Conservation (phyloP, 2,797 vertebrate species). For the Crenichthys baileyi region DNA sequence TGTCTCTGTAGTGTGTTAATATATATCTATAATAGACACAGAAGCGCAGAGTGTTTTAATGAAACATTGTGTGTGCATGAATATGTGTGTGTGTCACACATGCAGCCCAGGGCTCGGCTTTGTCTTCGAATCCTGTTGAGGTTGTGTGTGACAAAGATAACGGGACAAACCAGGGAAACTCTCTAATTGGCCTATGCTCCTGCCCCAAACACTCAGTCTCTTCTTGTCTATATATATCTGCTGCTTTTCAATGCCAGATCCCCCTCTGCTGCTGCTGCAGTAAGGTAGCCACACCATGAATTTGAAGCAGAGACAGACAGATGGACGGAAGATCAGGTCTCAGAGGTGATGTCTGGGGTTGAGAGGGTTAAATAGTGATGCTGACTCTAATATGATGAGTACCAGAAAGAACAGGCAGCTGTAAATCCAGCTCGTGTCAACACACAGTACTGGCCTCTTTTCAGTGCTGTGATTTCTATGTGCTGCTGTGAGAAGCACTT, state of each 20-base stretch:
- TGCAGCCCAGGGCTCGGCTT: constrained; percentile 48
- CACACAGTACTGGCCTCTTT: constrained; percentile 3
- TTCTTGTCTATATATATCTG: constrained; percentile 43
- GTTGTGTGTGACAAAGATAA: constrained; percentile 72
- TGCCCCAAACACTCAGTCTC: constrained; percentile 58
- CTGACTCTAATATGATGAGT: constrained; percentile 22
- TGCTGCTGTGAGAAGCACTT: not conserved
- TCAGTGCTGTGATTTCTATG: not conserved
- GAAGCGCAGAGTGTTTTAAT: constrained; percentile 44
- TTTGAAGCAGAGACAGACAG: not conserved
- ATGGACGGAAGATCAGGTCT: not conserved
- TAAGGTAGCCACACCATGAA: constrained; percentile 19
- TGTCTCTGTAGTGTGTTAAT: constrained; percentile 38
- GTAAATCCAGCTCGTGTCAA: constrained; percentile 6
- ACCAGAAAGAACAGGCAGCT: constrained; percentile 3
- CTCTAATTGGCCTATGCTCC: constrained; percentile 72
- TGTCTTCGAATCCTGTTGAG: constrained; percentile 62
- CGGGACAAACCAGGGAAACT: constrained; percentile 62
- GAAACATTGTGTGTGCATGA: constrained; percentile 39
- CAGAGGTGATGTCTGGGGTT: constrained; percentile 24
- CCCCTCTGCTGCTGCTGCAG: constrained; percentile 10
- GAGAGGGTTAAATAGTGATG: constrained; percentile 47
- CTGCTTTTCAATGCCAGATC: constrained; percentile 36
- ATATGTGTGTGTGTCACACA: constrained; percentile 8
- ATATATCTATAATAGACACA: constrained; percentile 26